phyloP scores from a whole-genome alignment of 2,113 vertebrate species.

The chimpanzee (Pan troglodytes) region NHGRI_mPanTro3-v2.1_pri NC_072401.2:138852001-138852500 shows the following conservation, averaged over 20 bases:
- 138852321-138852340: background rate
- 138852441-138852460: constrained; percentile 26
- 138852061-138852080: constrained; percentile 29
- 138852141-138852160: background rate
- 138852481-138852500: constrained; percentile 54
- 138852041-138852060: background rate
- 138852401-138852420: constrained; percentile 1
- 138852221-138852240: background rate
- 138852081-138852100: background rate
- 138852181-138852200: background rate
- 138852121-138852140: background rate
- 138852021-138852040: background rate
- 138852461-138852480: constrained; percentile 69
- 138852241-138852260: constrained; percentile 3
- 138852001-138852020: background rate
- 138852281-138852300: background rate
- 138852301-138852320: constrained; percentile 26
- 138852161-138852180: constrained; percentile 5
- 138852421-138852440: background rate
- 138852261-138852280: background rate
- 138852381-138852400: background rate
- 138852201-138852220: background rate
- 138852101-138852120: background rate
- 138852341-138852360: background rate
- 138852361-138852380: background rate